Percentiles rank a stretch among this genome's conserved stretches.
Evolutionary conservation across 2,113 vertebrate species (phyloP).

Genomic region (Rhizomys pruinosus): DNA sequence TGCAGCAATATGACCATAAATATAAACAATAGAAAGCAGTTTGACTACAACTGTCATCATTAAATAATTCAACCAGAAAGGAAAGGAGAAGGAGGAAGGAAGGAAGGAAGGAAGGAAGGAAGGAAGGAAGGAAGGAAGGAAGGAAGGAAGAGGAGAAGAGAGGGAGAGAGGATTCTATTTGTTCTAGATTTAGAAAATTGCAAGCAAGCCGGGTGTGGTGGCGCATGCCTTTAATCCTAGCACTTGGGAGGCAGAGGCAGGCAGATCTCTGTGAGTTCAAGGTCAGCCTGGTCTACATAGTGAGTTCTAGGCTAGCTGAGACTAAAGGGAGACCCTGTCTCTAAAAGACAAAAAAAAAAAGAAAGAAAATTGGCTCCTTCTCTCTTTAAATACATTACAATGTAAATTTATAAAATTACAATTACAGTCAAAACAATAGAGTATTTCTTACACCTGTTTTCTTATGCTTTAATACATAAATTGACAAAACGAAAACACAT

Average conservation of each 20-base stretch:
- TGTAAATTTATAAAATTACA: background rate
- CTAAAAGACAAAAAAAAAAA: too few species aligned
- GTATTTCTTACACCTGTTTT: conserved; percentile 47
- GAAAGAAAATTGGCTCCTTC: conserved; percentile 34
- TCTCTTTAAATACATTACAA: conserved; percentile 48
- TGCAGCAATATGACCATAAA: too few species aligned
- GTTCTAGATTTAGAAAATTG: conserved; percentile 11
- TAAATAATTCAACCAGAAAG: conserved; percentile 56
- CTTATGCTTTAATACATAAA: conserved; percentile 47
- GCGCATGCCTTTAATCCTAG: too few species aligned
- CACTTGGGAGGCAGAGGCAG: too few species aligned
- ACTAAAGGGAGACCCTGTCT: too few species aligned
- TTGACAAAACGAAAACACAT: background rate
- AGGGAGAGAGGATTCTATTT: background rate
- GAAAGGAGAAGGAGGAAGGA: too few species aligned
- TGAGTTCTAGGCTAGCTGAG: too few species aligned
- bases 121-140: too few species aligned
- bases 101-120: too few species aligned
- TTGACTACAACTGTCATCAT: background rate
- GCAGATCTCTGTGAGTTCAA: too few species aligned
- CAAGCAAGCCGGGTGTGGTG: too few species aligned
- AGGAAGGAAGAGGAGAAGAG: background rate
- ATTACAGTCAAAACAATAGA: conserved; percentile 23
- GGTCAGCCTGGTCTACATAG: too few species aligned
- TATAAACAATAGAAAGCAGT: background rate